Percentiles rank a stretch among this genome's conserved stretches.
Conservation (phyloP, 1,140 invertebrate species). For the Euura lappo region DNA sequence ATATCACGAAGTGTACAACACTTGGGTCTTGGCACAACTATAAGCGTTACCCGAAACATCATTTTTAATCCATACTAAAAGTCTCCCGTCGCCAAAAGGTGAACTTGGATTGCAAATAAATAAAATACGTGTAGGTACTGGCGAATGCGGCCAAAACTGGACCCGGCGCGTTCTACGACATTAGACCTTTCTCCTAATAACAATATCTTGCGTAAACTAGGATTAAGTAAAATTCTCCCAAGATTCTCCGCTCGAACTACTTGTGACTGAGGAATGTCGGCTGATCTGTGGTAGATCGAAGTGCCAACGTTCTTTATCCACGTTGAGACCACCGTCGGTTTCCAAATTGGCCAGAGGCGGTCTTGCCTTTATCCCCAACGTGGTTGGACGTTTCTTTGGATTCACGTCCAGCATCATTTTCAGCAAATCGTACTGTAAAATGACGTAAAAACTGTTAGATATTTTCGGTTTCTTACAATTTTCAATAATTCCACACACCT, state of each 20-base stretch:
- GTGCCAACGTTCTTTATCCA: slow-evolving; percentile 47
- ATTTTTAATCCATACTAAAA: too few relatives aligned
- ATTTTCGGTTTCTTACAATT: not conserved
- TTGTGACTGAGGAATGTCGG: slow-evolving; percentile 49
- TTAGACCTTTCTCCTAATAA: too few relatives aligned
- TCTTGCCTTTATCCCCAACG: slow-evolving; percentile 70
- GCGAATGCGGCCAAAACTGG: too few relatives aligned
- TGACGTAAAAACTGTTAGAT: slow-evolving; percentile 26
- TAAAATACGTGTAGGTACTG: too few relatives aligned
- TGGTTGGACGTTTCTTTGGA: slow-evolving; percentile 77
- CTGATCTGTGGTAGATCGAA: slow-evolving; percentile 56
- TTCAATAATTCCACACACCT: slow-evolving; percentile 63
- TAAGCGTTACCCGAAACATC: too few relatives aligned
- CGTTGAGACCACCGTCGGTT: slow-evolving; percentile 24
- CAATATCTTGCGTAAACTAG: too few relatives aligned
- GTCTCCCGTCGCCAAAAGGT: too few relatives aligned
- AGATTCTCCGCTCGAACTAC: slow-evolving; percentile 38
- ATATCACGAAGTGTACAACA: too few relatives aligned
- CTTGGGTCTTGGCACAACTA: too few relatives aligned
- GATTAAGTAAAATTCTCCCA: slow-evolving; percentile 31
- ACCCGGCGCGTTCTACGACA: too few relatives aligned
- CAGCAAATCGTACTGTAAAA: slow-evolving; percentile 73
- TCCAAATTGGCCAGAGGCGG: slow-evolving; percentile 53
- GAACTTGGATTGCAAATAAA: too few relatives aligned
- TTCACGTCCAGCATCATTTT: slow-evolving; percentile 77